Evolutionary conservation across 2,888 invertebrate species (phyloP), one percentile per base, ranked within the genome.

Genomic region (Papilio elwesi): DNA sequence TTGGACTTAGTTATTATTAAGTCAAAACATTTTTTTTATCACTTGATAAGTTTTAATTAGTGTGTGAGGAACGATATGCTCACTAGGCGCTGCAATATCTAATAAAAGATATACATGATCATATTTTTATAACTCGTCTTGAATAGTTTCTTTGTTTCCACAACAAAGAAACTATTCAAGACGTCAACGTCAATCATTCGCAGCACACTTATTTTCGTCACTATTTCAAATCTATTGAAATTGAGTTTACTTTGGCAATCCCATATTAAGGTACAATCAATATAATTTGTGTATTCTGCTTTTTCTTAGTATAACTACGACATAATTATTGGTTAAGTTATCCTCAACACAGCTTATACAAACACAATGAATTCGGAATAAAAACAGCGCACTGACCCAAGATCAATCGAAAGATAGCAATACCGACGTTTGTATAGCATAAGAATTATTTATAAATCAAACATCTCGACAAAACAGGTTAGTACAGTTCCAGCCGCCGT

Each of bases 401-500:
- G 52, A 52, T 15, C n/a, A 16, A 15, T 52, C 52, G 52, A 15
- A 43, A 3, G 43, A 43, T 43, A 43, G 9, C 15, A 52, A 52
- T 15, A 9, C 12, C 26, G 12, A 55, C n/a, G 38, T 59, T 38
- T 38, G 59, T 62, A 62, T 43, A 43, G 15, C 43, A 6, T 43
- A 59, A 62, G 66, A 69, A 67, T 72, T 63, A 64, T 66, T 73
- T 73, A 69, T 65, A 71, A 73, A 68, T 57, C 64, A 65, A 63
- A 52, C 64, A 55, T 38, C 70, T 67, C 38, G 48, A 63, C 52
- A 38, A 63, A 53, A 74, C 73, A 59, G 74, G 74, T 74, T 74
- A 74, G 72, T 74, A 48, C n/a, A 26, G 47, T 53, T 49, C 48
- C 52, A 55, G 74, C 74, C 16, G 51, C 64, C 57, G 66, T 49